Evolutionary conservation across 2,797 vertebrate species (phyloP).

Genomic region (Phalloptychus januarius): DNA sequence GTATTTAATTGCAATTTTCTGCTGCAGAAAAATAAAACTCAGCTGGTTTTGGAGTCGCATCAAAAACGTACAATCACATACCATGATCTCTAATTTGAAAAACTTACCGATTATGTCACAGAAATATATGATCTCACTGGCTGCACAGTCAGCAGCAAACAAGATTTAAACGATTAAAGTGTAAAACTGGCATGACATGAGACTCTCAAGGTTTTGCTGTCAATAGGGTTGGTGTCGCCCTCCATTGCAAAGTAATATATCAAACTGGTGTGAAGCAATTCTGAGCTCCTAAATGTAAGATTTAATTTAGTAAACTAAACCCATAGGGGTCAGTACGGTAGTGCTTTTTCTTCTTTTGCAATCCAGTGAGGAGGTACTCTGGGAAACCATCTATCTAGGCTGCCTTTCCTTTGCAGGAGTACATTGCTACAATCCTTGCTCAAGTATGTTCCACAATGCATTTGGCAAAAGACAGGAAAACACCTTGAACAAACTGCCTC

Average conservation of each 20-base stretch:
- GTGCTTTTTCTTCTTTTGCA: slow-evolving; percentile 4
- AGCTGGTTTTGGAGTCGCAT: too few relatives aligned
- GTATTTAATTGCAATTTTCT: neutral
- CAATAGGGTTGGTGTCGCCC: neutral
- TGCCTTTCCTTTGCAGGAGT: slow-evolving; percentile 18
- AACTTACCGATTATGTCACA: neutral
- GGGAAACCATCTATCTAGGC: neutral
- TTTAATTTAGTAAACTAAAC: slow-evolving; percentile 4
- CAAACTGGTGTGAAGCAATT: neutral
- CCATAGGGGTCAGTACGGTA: neutral
- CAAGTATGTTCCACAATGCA: slow-evolving; percentile 9
- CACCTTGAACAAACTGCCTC: slow-evolving; percentile 7
- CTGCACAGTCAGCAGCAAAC: neutral
- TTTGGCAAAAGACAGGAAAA: neutral
- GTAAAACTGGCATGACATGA: slow-evolving; percentile 1
- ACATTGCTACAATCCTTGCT: slow-evolving; percentile 9
- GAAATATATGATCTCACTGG: neutral
- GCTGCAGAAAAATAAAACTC: neutral
- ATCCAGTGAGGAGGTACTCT: neutral
- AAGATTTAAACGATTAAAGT: slow-evolving; percentile 4
- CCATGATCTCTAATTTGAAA: neutral
- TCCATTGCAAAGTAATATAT: slow-evolving; percentile 7
- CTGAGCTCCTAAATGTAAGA: neutral
- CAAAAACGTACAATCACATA: neutral
- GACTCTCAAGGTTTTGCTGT: neutral